A percentile compares a stretch with the other conserved stretches of the same genome.
phyloP scores from a whole-genome alignment of 2,113 vertebrate genomes.

The Osmerus eperlanus region DNA sequence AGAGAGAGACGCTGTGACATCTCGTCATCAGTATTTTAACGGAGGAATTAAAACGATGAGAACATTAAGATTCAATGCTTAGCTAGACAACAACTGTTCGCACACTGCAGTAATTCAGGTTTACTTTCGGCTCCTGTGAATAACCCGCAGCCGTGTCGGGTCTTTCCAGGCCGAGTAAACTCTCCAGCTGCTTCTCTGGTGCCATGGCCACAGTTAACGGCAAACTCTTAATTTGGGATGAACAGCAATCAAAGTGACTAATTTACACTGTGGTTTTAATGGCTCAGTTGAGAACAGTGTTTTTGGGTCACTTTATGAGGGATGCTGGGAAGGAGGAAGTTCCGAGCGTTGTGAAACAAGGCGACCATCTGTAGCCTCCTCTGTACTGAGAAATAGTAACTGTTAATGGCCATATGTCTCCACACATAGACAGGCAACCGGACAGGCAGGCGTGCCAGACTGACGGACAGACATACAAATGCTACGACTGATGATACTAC shows the following conservation, averaged over 20 bases:
- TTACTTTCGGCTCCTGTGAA: constrained; percentile 4
- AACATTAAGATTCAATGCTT: constrained; percentile 20
- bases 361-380: constrained; percentile 62
- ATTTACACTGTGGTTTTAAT: constrained; percentile 55
- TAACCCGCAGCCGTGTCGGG: constrained; percentile 14
- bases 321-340: constrained; percentile 46
- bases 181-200: constrained; percentile 60
- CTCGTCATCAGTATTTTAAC: not conserved
- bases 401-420: constrained; percentile 68
- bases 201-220: constrained; percentile 47
- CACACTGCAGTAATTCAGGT: not conserved
- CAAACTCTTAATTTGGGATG: constrained; percentile 46
- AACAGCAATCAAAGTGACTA: constrained; percentile 46
- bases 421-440: constrained; percentile 3
- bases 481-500: constrained; percentile 7
- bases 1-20: not conserved
- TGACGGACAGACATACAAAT: constrained; percentile 42
- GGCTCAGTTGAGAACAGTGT: constrained; percentile 43
- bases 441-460: constrained; percentile 17
- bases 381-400: constrained; percentile 51
- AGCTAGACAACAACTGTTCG: not conserved
- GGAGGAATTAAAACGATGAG: not conserved
- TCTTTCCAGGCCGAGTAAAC: constrained; percentile 38
- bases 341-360: constrained; percentile 47
- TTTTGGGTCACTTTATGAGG: constrained; percentile 52